phyloP scores from a whole-genome alignment of 2,797 vertebrate genomes.

The Sorex maritimensis region DNA sequence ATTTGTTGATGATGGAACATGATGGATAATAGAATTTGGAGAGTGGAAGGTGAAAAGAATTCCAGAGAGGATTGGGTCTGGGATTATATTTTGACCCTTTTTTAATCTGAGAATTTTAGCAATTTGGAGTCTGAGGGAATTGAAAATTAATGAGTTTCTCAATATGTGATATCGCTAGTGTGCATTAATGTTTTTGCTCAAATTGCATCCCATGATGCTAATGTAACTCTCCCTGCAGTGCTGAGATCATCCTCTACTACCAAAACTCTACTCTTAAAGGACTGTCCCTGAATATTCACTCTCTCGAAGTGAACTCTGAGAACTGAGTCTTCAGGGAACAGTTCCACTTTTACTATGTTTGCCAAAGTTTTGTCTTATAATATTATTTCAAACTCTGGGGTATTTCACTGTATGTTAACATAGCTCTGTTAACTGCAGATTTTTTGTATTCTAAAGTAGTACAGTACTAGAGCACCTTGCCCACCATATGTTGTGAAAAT shows the following conservation, averaged over 20 bases:
- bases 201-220: background rate
- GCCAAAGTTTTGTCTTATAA: background rate
- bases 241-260: background rate
- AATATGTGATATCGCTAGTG: background rate
- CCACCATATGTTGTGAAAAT: background rate
- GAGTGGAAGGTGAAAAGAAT: background rate
- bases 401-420: background rate
- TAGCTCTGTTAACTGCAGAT: background rate
- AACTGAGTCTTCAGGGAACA: background rate
- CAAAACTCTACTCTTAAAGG: background rate
- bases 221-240: background rate
- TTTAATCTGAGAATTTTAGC: background rate
- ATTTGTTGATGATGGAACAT: background rate
- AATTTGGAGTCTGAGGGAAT: background rate
- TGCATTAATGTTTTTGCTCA: constrained; percentile 14
- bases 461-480: background rate
- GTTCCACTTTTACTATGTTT: constrained; percentile 34
- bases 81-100: background rate
- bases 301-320: constrained; percentile 35
- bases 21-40: background rate
- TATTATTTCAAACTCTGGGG: background rate
- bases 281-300: background rate
- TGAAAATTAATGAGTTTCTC: background rate
- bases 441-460: constrained; percentile 23
- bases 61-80: background rate